These are phyloP conservation scores for Neocrepidodera transversa DNA, from an alignment of 2,888 invertebrate genomes.

Conservation along the genomic window DNA sequence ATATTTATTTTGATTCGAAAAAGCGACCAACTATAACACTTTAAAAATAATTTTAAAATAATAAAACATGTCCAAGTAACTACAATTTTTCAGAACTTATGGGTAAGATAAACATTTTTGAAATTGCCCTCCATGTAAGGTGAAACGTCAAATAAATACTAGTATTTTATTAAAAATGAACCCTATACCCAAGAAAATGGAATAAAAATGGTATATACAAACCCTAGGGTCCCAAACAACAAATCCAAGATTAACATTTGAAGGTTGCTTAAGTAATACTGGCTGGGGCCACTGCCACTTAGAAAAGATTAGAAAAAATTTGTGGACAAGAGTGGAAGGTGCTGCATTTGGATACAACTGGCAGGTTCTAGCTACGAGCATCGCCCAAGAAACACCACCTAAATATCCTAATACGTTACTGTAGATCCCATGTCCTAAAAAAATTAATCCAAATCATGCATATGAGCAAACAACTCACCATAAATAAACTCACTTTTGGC, in stretches of 20 bases:
- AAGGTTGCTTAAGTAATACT: constrained; percentile 91
- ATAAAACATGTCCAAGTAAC: no score
- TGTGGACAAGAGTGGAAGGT: constrained; percentile 93
- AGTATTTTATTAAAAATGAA: no score
- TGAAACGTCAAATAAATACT: no score
- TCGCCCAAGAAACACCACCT: constrained; percentile 99
- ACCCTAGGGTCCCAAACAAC: constrained; percentile 98
- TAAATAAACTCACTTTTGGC: constrained; percentile 91
- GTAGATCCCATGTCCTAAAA: constrained; percentile 90
- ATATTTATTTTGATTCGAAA: no score
- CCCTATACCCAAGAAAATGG: no score
- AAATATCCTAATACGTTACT: constrained; percentile 98
- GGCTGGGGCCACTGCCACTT: constrained; percentile 99
- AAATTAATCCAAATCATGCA: constrained; percentile 61
- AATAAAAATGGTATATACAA: no score
- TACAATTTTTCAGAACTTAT: no score
- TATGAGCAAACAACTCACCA: no score
- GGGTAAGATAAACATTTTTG: no score
- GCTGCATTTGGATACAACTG: constrained; percentile 98
- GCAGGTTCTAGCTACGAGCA: constrained; percentile 97
- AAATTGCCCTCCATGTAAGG: no score
- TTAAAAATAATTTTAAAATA: no score
- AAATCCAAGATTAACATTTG: constrained; percentile 86
- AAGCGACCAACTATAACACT: no score
- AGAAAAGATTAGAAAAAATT: constrained; percentile 98